Evolutionary conservation across 2,113 vertebrate genomes (phyloP), one percentile per base, ranked within the genome.

Genomic region (Myiagra hebetior): DNA sequence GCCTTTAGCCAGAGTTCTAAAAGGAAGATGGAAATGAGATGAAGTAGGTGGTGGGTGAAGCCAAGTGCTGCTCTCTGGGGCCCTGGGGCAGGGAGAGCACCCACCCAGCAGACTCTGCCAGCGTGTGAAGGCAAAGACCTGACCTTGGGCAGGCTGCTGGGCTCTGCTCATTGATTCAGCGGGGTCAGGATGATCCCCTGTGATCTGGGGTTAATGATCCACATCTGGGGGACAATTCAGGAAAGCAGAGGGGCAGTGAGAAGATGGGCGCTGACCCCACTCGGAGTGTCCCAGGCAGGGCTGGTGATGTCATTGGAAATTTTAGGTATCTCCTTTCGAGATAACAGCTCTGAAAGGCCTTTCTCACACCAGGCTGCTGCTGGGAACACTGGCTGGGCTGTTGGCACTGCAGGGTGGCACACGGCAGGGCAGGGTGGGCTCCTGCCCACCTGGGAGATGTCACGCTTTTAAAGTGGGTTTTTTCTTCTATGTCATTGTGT

Each of bases 191-290:
- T 53, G 57, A 42, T 42, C 5, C 49, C 13, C 13, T 4, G 1
- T 22, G 52, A 31, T 52, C 30, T 2, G 11, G 85, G 73, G 52
- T 63, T 49, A 35, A 57, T 5, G n/a, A 73, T 5, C 27, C 83
- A 49, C 41, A 6, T 62, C 27, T 56, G 31, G 67, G 67, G 53
- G 18, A 4, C 2, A 2, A 35, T 23, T 24, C 1, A 1, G 70
- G 63, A 68, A 47, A 50, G 20, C 1, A 0, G 1, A 64, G 46
- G 19, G 44, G 4, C 0, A 1, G 27, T 0, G 0, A 88, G 37
- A 68, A 50, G 44, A 24, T 0, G 2, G 20, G 14, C 20, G 37
- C 76, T 59, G 35, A 76, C 67, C 70, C 39, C 4, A 1, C 37
- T 60, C 0, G 0, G 15, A 53, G 33, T 13, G 17, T 35, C 57